A percentile compares a stretch with the other conserved stretches of the same genome.
phyloP scores from a whole-genome alignment of 2,888 invertebrate genomes.

The Drosophila pseudotakahashii region DNA sequence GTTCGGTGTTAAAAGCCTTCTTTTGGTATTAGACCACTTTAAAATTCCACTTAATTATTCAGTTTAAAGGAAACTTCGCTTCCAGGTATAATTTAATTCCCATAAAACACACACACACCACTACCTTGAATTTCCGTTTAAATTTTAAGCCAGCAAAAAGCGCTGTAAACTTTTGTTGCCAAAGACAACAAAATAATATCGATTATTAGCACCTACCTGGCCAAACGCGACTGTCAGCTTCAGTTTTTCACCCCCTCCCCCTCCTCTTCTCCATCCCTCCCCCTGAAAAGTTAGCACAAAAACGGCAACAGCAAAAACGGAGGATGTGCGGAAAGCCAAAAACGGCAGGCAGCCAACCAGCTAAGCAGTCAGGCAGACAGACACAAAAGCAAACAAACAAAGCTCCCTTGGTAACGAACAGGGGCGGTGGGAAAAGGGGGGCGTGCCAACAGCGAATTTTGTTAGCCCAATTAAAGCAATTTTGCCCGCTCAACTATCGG shows the following conservation, averaged over 20 bases:
- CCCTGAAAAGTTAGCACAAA: slow-evolving; percentile 40
- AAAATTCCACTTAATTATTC: background rate
- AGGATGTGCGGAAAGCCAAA: slow-evolving; percentile 32
- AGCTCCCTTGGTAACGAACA: slow-evolving; percentile 43
- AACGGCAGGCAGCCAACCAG: slow-evolving; percentile 23
- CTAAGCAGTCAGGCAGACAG: slow-evolving; percentile 47
- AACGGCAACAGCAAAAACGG: slow-evolving; percentile 35
- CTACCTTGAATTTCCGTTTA: slow-evolving; percentile 16
- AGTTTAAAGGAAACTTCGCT: background rate
- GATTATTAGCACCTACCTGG: slow-evolving; percentile 67
- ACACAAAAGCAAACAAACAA: slow-evolving; percentile 68
- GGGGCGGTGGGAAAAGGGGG: slow-evolving; percentile 6
- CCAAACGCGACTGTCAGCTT: slow-evolving; percentile 29
- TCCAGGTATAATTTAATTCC: slow-evolving; percentile 11
- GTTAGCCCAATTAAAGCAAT: slow-evolving; percentile 76
- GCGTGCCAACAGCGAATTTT: slow-evolving; percentile 48
- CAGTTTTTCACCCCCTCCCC: slow-evolving; percentile 18
- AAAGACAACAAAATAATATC: slow-evolving; percentile 76
- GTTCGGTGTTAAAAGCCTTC: too few species aligned
- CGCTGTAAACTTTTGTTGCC: slow-evolving; percentile 66
- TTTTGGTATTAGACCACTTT: background rate
- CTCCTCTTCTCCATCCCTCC: background rate
- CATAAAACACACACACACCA: slow-evolving; percentile 1
- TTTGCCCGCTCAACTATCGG: slow-evolving; percentile 63
- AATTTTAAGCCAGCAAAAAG: slow-evolving; percentile 48